Conservation (phyloP, 2,888 invertebrate species). For the Tetranychus truncatus region DNA sequence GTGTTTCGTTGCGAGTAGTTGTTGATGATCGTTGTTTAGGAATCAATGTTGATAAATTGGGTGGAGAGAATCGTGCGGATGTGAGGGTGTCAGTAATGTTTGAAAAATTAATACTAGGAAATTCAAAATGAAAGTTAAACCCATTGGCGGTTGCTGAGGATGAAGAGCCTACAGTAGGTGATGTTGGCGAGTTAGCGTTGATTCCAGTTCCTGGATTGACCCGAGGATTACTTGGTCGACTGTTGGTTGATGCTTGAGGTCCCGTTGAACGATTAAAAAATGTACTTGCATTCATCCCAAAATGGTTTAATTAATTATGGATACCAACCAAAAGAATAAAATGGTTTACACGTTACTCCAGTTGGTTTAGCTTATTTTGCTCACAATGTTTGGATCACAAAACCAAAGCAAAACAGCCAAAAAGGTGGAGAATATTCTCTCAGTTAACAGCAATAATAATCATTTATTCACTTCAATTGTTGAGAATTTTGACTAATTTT, state of each 20-base stretch:
- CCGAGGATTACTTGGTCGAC: neutral
- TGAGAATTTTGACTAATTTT: too few relatives aligned
- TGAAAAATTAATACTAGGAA: neutral
- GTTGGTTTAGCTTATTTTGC: neutral
- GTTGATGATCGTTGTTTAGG: neutral
- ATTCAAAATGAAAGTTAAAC: slow-evolving; percentile 6
- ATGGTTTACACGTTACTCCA: neutral
- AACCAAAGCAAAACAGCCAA: neutral
- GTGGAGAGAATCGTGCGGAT: neutral
- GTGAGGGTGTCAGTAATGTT: neutral
- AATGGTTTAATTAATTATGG: neutral
- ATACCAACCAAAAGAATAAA: neutral
- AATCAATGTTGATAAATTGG: neutral
- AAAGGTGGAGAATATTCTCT: neutral
- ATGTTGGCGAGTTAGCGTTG: neutral
- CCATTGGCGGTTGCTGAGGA: neutral
- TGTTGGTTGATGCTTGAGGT: neutral
- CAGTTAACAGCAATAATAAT: neutral
- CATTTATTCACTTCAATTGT: too few relatives aligned
- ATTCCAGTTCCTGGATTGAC: neutral
- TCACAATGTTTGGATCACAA: neutral
- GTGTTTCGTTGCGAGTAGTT: neutral
- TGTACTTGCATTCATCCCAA: neutral
- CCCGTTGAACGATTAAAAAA: neutral
- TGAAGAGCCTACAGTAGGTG: neutral